A percentile compares a stretch with the other conserved stretches of the same genome.
These are phyloP conservation scores for Tetragonula carbonaria DNA, from an alignment of 2,888 invertebrate species.

Conservation along the genomic window DNA sequence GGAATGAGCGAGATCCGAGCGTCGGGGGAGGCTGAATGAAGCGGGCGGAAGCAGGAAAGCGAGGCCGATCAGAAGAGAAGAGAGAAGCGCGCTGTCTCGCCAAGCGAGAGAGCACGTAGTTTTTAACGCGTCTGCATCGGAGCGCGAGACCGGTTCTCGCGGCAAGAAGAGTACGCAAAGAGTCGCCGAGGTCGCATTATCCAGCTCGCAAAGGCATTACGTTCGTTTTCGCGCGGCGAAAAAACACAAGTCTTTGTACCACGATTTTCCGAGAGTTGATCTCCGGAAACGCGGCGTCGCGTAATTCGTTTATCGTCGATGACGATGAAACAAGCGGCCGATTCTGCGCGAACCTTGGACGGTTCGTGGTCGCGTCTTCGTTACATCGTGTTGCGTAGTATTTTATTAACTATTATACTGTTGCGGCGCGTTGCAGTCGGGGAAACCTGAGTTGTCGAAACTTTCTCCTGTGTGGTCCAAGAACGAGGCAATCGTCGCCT, in stretches of 20 bases:
- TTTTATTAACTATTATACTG: too few species aligned
- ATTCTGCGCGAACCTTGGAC: too few species aligned
- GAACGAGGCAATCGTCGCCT: too few species aligned
- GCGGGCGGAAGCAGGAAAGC: slow-evolving; percentile 1
- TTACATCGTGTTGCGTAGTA: too few species aligned
- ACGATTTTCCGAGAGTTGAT: neutral
- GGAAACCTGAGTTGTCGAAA: too few species aligned
- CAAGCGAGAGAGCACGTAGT: slow-evolving; percentile 49
- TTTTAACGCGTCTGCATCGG: slow-evolving; percentile 64
- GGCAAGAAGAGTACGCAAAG: slow-evolving; percentile 72
- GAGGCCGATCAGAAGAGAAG: neutral
- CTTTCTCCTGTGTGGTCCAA: too few species aligned
- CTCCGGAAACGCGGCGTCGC: too few species aligned
- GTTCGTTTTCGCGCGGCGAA: slow-evolving; percentile 23
- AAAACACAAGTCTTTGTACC: slow-evolving; percentile 14
- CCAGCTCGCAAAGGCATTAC: slow-evolving; percentile 60
- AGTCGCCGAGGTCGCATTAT: slow-evolving; percentile 68
- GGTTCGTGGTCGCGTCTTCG: too few species aligned
- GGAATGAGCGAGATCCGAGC: slow-evolving; percentile 71
- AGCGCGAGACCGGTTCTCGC: slow-evolving; percentile 50
- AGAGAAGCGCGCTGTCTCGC: slow-evolving; percentile 13
- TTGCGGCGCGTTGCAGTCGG: too few species aligned
- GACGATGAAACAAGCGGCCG: neutral
- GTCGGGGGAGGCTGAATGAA: slow-evolving; percentile 22
- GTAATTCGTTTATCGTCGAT: neutral